A percentile compares a stretch with the other conserved stretches of the same genome.
These are phyloP conservation scores for Reticulitermes lucifugus DNA, from an alignment of 2,888 invertebrate species.

Conservation along the genomic window DNA sequence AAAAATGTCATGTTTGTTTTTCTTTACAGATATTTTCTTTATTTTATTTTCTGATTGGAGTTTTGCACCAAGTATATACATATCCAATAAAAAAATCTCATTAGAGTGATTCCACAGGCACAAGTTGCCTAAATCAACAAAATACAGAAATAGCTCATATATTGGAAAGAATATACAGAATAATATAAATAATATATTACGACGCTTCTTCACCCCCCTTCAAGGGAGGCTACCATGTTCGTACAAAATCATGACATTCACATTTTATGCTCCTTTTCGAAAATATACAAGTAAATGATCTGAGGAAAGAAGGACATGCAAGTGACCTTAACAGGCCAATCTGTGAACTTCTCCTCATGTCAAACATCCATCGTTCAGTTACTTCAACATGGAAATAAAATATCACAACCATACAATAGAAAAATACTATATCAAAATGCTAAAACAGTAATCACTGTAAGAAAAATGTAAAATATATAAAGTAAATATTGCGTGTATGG, in stretches of 20 bases:
- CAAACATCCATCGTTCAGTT: constrained; percentile 39
- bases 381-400: constrained; percentile 50
- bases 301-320: constrained; percentile 54
- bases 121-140: constrained; percentile 61
- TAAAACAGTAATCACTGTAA: constrained; percentile 35
- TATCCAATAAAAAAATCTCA: constrained; percentile 56
- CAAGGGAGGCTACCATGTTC: constrained; percentile 52
- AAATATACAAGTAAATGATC: constrained; percentile 49
- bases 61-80: constrained; percentile 51
- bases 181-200: constrained; percentile 55
- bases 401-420: constrained; percentile 53
- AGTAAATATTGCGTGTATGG: constrained; percentile 17
- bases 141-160: constrained; percentile 53
- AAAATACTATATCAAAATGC: constrained; percentile 49
- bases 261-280: constrained; percentile 47
- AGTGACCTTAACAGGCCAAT: constrained; percentile 6
- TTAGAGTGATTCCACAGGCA: constrained; percentile 61
- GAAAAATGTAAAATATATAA: constrained; percentile 25
- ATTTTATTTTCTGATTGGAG: constrained; percentile 50
- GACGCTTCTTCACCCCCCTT: constrained; percentile 45
- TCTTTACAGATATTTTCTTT: constrained; percentile 50
- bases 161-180: constrained; percentile 54
- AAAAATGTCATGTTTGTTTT: constrained; percentile 9
- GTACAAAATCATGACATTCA: constrained; percentile 44
- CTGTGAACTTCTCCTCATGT: constrained; percentile 3